A percentile compares a stretch with the other conserved stretches of the same genome.
Evolutionary conservation across 2,797 vertebrate species (phyloP).

Genomic region (Hippopotamyrus pictus): DNA sequence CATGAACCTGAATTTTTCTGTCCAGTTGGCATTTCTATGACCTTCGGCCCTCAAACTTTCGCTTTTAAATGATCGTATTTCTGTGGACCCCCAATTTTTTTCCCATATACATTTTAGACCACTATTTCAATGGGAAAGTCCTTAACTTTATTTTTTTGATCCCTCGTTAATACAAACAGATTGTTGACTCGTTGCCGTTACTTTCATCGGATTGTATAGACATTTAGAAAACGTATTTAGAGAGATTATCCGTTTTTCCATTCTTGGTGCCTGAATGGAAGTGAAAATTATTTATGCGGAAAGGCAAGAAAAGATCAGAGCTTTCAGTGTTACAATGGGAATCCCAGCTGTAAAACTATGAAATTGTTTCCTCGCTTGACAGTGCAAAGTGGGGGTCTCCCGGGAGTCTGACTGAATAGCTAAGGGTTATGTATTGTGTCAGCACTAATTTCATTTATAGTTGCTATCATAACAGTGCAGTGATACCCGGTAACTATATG

Average conservation of each 20-base stretch:
- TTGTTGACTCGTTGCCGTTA: neutral
- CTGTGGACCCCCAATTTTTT: neutral
- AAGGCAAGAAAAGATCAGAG: neutral
- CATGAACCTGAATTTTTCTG: neutral
- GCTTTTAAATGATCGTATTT: neutral
- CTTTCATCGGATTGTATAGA: neutral
- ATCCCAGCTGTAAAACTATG: neutral
- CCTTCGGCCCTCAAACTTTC: neutral
- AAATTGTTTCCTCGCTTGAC: neutral
- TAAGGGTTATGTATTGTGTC: neutral
- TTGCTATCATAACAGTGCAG: neutral
- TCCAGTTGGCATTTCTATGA: neutral
- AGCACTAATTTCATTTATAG: neutral
- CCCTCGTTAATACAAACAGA: neutral
- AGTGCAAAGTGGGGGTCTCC: neutral
- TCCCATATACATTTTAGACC: neutral
- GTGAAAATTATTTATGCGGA: neutral
- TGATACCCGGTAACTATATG: neutral
- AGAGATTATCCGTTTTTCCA: neutral
- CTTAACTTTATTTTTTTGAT: neutral
- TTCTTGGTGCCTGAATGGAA: neutral
- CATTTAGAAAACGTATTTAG: neutral
- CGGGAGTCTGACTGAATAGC: neutral
- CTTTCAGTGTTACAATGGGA: neutral
- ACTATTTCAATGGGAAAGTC: neutral